A percentile compares a stretch with the other conserved stretches of the same genome.
Evolutionary conservation across 2,113 vertebrate species (phyloP).

Genomic region (Lota lota): DNA sequence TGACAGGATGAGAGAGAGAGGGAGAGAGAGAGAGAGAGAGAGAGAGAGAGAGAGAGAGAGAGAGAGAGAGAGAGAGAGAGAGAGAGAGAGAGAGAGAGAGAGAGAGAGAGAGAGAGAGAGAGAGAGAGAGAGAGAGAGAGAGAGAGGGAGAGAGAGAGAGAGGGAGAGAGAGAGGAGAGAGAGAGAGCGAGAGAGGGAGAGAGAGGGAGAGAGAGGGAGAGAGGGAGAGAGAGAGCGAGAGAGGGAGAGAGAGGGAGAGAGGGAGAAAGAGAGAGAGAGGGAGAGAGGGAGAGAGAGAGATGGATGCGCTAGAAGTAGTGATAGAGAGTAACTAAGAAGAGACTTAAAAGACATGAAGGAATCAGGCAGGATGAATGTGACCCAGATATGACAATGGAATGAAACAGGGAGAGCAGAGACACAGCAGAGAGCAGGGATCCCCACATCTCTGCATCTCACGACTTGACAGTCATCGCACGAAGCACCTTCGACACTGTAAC

Average conservation of each 20-base stretch:
- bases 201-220: constrained; percentile 15
- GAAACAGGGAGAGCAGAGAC: constrained; percentile 14
- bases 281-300: constrained; percentile 14
- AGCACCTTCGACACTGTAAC: constrained; percentile 8
- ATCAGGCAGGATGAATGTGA: constrained; percentile 22
- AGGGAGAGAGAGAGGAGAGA: too few species aligned
- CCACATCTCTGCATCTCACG: constrained; percentile 14
- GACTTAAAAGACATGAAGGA: constrained; percentile 4
- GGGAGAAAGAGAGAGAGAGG: background rate
- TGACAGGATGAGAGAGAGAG: background rate
- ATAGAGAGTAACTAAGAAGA: constrained; percentile 14
- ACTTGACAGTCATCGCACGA: constrained; percentile 22
- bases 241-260: constrained; percentile 16
- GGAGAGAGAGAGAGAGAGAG: too few species aligned
- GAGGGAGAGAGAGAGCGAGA: constrained; percentile 10
- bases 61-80: too few species aligned
- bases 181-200: too few species aligned
- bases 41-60: too few species aligned
- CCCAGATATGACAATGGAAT: constrained; percentile 54
- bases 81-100: too few species aligned
- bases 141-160: too few species aligned
- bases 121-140: too few species aligned
- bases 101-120: too few species aligned
- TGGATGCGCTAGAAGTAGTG: constrained; percentile 14
- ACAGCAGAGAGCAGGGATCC: constrained; percentile 28